Conservation (phyloP, 2,113 vertebrate species). For the Pan troglodytes region NHGRI_mPanTro3-v2.1_pri NC_072407.2:59528001-59528500, state of each 20-base stretch:
- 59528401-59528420: background rate
- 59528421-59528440: background rate
- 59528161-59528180: background rate
- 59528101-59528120: background rate
- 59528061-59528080: background rate
- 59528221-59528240: background rate
- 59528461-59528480: background rate
- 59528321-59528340: background rate
- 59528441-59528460: background rate
- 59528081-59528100: background rate
- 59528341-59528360: background rate
- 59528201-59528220: background rate
- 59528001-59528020: background rate
- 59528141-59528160: background rate
- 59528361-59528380: background rate
- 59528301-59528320: background rate
- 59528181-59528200: background rate
- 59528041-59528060: background rate
- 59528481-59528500: background rate
- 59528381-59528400: background rate
- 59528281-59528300: background rate
- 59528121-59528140: background rate
- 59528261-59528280: no score
- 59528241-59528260: background rate
- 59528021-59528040: background rate